Percentiles rank a stretch among this genome's conserved stretches.
Evolutionary conservation across 2,797 vertebrate species (phyloP).

Genomic region (Trematomus bernacchii): DNA sequence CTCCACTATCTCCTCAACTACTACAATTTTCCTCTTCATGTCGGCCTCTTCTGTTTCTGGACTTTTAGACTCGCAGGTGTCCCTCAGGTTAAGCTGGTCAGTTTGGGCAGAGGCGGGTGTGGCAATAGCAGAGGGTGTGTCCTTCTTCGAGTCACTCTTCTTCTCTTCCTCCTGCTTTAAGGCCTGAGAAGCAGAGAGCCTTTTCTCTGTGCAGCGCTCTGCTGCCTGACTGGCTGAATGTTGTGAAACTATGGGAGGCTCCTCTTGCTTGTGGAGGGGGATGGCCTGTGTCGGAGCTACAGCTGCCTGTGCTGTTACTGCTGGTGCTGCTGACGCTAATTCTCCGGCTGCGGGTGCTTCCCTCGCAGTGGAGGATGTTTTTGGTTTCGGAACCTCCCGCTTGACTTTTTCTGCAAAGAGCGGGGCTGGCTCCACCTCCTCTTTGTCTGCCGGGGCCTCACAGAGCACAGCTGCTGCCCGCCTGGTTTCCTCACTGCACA

Average conservation of each 20-base stretch:
- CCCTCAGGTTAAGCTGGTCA: slow-evolving; percentile 61
- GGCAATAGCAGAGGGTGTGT: slow-evolving; percentile 75
- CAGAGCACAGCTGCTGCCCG: slow-evolving; percentile 84
- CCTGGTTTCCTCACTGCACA: slow-evolving; percentile 76
- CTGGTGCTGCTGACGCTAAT: slow-evolving; percentile 81
- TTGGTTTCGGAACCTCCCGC: slow-evolving; percentile 86
- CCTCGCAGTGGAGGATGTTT: slow-evolving; percentile 83
- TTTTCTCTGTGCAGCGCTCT: slow-evolving; percentile 78
- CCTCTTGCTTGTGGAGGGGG: slow-evolving; percentile 79
- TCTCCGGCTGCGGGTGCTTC: slow-evolving; percentile 80
- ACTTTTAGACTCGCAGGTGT: slow-evolving; percentile 54
- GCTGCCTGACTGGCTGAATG: slow-evolving; percentile 77
- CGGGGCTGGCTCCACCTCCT: slow-evolving; percentile 79
- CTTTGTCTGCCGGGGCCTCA: slow-evolving; percentile 84
- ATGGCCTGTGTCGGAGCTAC: slow-evolving; percentile 74
- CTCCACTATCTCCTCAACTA: slow-evolving; percentile 88
- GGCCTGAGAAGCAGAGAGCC: slow-evolving; percentile 71
- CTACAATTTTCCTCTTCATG: slow-evolving; percentile 88
- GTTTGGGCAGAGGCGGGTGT: slow-evolving; percentile 60
- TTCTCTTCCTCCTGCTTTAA: slow-evolving; percentile 64
- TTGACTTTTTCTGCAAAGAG: slow-evolving; percentile 81
- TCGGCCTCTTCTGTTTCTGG: slow-evolving; percentile 73
- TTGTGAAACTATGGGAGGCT: slow-evolving; percentile 87
- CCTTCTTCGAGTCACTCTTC: slow-evolving; percentile 68
- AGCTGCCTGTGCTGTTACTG: slow-evolving; percentile 74